Percentiles rank a stretch among this genome's conserved stretches.
Evolutionary conservation across 2,888 invertebrate species (phyloP).

Genomic region (Prosopocoilus inquinatus): DNA sequence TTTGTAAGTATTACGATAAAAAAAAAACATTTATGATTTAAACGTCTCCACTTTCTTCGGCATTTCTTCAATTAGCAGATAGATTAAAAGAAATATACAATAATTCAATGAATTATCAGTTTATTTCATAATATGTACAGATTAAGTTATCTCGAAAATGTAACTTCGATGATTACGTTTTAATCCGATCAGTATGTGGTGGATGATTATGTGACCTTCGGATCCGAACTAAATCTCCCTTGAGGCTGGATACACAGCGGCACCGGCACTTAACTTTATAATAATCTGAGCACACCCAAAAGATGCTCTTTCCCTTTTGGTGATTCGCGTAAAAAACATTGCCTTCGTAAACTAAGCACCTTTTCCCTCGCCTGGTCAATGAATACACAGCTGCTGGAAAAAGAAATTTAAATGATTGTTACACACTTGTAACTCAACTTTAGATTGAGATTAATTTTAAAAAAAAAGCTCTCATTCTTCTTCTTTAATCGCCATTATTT

Average conservation of each 20-base stretch:
- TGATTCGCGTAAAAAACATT: slow-evolving; percentile 37
- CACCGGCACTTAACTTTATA: slow-evolving; percentile 38
- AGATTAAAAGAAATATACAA: too few species aligned
- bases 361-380: slow-evolving; percentile 33
- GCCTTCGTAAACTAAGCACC: slow-evolving; percentile 35
- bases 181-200: slow-evolving; percentile 27
- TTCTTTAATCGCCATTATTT: background rate
- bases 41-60: too few species aligned
- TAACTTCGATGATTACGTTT: background rate
- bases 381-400: slow-evolving; percentile 19
- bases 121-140: too few species aligned
- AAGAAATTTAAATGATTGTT: slow-evolving; percentile 1
- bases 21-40: too few species aligned
- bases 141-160: too few species aligned
- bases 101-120: too few species aligned
- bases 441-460: too few species aligned
- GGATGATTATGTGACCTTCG: slow-evolving; percentile 35
- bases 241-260: slow-evolving; percentile 31
- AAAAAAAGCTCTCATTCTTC: background rate
- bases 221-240: slow-evolving; percentile 26
- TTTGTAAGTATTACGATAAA: too few species aligned
- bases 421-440: too few species aligned
- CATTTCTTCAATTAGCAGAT: too few species aligned
- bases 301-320: slow-evolving; percentile 28
- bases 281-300: slow-evolving; percentile 40